phyloP scores from a whole-genome alignment of 2,888 invertebrate species.

The Cheilosia vulpina region DNA sequence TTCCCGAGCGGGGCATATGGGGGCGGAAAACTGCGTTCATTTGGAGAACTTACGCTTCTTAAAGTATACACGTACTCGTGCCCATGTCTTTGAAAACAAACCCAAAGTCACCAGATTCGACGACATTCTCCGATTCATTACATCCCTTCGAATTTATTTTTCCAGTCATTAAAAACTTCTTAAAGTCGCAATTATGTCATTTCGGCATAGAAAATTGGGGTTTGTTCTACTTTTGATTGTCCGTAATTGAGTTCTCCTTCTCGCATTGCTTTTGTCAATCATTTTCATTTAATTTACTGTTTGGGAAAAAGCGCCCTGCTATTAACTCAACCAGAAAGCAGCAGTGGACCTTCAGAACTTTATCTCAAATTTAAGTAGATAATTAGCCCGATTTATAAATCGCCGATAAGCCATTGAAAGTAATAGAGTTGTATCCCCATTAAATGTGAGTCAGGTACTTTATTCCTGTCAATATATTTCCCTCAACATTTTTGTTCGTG shows the following conservation, averaged over 20 bases:
- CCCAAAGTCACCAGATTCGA: neutral
- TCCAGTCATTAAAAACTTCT: slow-evolving; percentile 35
- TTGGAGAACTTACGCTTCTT: too few relatives aligned
- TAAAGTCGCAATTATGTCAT: slow-evolving; percentile 13
- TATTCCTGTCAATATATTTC: slow-evolving; percentile 9
- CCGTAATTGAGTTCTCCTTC: slow-evolving; percentile 2
- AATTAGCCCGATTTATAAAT: slow-evolving; percentile 42
- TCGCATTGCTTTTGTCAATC: neutral
- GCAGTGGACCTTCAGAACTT: slow-evolving; percentile 24
- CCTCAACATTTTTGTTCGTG: too few relatives aligned
- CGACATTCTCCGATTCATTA: too few relatives aligned
- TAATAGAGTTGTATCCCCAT: slow-evolving; percentile 7
- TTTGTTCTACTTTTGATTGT: slow-evolving; percentile 8
- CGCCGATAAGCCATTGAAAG: slow-evolving; percentile 24
- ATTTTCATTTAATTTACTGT: slow-evolving; percentile 7
- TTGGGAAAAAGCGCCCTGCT: neutral
- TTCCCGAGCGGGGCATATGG: too few relatives aligned
- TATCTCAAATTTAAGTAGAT: slow-evolving; percentile 20
- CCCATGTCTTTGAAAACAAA: neutral
- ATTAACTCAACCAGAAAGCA: slow-evolving; percentile 7
- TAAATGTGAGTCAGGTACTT: slow-evolving; percentile 3
- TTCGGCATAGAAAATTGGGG: slow-evolving; percentile 31
- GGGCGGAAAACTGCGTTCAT: too few relatives aligned
- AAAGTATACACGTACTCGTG: too few relatives aligned
- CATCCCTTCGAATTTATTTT: neutral